Evolutionary conservation across 2,113 vertebrate species (phyloP).

Genomic region (Tragelaphus imberbis): DNA sequence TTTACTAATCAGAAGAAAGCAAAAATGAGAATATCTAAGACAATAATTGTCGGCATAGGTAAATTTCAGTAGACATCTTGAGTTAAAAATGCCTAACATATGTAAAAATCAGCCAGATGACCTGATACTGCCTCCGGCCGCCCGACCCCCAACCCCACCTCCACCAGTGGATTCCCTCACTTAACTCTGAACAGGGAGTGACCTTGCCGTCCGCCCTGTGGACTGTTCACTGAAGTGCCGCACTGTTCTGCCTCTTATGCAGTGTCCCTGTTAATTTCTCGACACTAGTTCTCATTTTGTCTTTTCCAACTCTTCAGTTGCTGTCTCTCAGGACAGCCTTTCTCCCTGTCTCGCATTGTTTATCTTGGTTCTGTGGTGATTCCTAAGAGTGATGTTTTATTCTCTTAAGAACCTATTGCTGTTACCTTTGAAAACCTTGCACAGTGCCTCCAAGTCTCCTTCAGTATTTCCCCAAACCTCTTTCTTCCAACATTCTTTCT

Average conservation of each 20-base stretch:
- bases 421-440: constrained; percentile 4
- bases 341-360: neutral
- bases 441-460: neutral
- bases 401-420: neutral
- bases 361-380: constrained; percentile 16
- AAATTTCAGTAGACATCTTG: constrained; percentile 41
- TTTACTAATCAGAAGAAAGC: constrained; percentile 22
- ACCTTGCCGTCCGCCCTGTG: neutral
- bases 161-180: neutral
- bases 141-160: fast-evolving
- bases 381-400: constrained; percentile 6
- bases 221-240: neutral
- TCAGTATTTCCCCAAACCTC: constrained; percentile 22
- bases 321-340: neutral
- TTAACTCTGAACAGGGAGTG: neutral
- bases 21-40: neutral
- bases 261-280: neutral
- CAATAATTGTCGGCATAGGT: neutral
- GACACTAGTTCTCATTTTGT: neutral
- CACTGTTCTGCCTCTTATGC: neutral
- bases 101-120: neutral
- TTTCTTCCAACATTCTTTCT: constrained; percentile 3
- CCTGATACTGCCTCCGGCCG: too few relatives aligned
- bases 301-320: neutral
- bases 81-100: constrained; percentile 8